Base-by-base conservation (phyloP, 2,888 invertebrate genomes). In the Elegia similella region DNA sequence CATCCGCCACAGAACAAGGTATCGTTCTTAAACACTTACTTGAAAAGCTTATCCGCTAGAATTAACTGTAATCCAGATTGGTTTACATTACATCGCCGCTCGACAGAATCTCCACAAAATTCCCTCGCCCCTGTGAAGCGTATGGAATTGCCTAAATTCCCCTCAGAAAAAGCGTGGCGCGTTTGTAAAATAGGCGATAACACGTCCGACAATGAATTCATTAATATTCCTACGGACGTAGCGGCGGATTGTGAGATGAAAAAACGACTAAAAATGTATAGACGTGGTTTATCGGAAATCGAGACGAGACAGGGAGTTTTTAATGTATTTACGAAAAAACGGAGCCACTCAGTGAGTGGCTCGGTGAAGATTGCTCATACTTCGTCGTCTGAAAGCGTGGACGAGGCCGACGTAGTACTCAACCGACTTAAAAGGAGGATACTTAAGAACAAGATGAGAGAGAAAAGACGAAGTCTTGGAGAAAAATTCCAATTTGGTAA, bases 321-420 rank as follows among this genome's bases (percentile, higher is more conserved):
- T 57, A 78, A 75, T 75, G 72, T 73, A 67, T 77, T 78, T 71
- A 72, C 75, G 59, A 82, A 79, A 72, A 80, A 76, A 66, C 78
- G 89, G 67, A 80, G 90, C 69, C 83, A 85, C 74, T 89, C 91
- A 52, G 75, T 85, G 64, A 78, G 80, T 75, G 84, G 77, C 62
- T 72, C 74, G 65, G 70, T 78, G 68, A 72, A 72, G 62, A 68
- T 79, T 60, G 72, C 66, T 65, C 78, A 78, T 67, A 85, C 86
- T 73, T 91, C 92, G 61, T 92, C 92, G 44, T 92, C 92, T 30
- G 92, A 92, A 72, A 92, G 92, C 75, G 81, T 92, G 58, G 92
- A 92, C 66, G 92, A 92, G 72, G 92, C 92, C 57, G 92, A 92
- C 76, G 75, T 88, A 59, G 85, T 92, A 70, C 86, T 92, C 64